These are phyloP conservation scores for Laticauda colubrina DNA, from an alignment of 2,113 vertebrate species.

Conservation along the genomic window DNA sequence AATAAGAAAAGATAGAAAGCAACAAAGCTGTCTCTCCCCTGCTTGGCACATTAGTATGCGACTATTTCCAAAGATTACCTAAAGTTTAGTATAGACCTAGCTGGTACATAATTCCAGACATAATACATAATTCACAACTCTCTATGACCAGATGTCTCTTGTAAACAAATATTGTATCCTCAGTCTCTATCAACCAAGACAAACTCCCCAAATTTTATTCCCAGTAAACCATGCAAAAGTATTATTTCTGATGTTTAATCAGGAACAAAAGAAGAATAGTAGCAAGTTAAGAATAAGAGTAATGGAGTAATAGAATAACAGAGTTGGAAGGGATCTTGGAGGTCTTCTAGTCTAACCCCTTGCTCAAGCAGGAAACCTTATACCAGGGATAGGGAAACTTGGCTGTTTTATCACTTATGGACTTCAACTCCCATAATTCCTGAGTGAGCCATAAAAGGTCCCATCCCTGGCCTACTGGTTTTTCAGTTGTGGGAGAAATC, in stretches of 20 bases:
- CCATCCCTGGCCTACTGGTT: no score
- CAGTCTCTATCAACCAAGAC: not conserved
- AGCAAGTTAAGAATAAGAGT: not conserved
- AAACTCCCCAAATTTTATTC: not conserved
- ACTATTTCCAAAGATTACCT: not conserved
- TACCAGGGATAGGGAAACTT: no score
- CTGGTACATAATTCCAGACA: not conserved
- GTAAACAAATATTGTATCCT: not conserved
- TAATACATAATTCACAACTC: not conserved
- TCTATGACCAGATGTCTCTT: not conserved
- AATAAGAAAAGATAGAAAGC: not conserved
- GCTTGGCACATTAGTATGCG: not conserved
- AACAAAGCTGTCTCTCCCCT: not conserved
- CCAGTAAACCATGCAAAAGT: not conserved
- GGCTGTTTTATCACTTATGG: no score
- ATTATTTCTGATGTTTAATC: not conserved
- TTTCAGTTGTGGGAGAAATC: no score
- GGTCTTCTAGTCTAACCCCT: no score
- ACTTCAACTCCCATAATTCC: no score
- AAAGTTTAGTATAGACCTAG: not conserved
- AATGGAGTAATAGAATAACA: no score
- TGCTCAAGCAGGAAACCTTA: no score
- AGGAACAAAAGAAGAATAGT: not conserved
- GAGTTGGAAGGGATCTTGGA: no score
- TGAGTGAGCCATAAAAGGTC: no score